Evolutionary conservation across 2,888 invertebrate genomes (phyloP).

Genomic region (Aspidiotus destructor): DNA sequence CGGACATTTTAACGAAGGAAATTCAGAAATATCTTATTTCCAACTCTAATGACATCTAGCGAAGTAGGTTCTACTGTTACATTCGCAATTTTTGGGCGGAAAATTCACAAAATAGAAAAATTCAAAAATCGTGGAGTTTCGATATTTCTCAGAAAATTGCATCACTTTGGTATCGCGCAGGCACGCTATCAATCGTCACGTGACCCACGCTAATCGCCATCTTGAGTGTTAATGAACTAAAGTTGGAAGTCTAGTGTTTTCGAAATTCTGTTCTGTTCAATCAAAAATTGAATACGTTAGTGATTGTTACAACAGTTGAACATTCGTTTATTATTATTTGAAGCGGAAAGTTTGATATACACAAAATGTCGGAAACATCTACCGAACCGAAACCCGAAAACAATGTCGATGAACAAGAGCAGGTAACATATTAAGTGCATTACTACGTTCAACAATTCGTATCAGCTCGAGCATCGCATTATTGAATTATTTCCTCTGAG

Average conservation of each 20-base stretch:
- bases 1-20: too few species aligned
- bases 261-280: constrained; percentile 3
- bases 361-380: constrained; percentile 17
- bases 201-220: constrained; percentile 32
- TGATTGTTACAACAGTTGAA: not conserved
- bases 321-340: not conserved
- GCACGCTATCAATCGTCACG: constrained; percentile 34
- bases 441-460: not conserved
- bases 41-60: too few species aligned
- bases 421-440: constrained; percentile 8
- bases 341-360: not conserved
- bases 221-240: constrained; percentile 25
- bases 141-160: too few species aligned
- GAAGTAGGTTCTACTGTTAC: too few species aligned
- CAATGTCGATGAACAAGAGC: constrained; percentile 14
- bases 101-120: too few species aligned
- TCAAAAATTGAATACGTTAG: not conserved
- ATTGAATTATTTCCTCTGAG: too few species aligned
- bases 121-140: too few species aligned
- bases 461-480: too few species aligned
- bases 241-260: constrained; percentile 7
- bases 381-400: constrained; percentile 19
- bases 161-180: too few species aligned
- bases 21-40: too few species aligned
- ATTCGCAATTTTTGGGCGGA: too few species aligned